Evolutionary conservation across 2,113 vertebrate genomes (phyloP).

Genomic region (Uropsilus gracilis): DNA sequence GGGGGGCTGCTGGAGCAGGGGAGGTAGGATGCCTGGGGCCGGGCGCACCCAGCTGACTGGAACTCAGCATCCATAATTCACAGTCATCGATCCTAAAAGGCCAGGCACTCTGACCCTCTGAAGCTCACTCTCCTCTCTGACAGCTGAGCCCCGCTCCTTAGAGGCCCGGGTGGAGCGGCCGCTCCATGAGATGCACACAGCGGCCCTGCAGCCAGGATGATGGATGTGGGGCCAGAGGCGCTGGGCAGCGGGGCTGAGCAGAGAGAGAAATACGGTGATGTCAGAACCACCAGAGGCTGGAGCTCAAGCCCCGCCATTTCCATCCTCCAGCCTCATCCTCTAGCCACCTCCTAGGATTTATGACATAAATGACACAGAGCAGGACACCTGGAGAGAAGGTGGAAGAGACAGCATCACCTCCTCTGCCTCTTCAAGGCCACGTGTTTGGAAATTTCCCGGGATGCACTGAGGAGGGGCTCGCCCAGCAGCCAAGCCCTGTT

Average conservation of each 20-base stretch:
- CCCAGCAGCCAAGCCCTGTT: background rate
- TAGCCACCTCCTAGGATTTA: background rate
- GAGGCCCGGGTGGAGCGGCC: constrained; percentile 24
- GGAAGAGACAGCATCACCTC: background rate
- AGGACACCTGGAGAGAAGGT: background rate
- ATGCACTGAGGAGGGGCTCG: background rate
- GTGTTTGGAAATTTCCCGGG: background rate
- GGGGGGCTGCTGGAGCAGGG: rapidly evolving
- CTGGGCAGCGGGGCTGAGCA: background rate
- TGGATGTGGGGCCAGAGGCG: background rate
- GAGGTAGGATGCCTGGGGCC: background rate
- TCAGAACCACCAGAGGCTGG: background rate
- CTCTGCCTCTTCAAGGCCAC: background rate
- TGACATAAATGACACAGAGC: background rate
- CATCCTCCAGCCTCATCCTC: background rate
- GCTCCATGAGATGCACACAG: background rate
- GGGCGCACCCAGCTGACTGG: background rate
- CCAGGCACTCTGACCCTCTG: background rate
- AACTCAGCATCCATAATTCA: background rate
- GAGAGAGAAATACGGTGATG: background rate
- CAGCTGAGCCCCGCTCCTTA: constrained; percentile 36
- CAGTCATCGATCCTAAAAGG: background rate
- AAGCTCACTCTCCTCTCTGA: constrained; percentile 25
- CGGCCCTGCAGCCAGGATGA: constrained; percentile 24
- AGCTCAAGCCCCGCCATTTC: background rate